A percentile compares a stretch with the other conserved stretches of the same genome.
These are phyloP conservation scores for Diaphora mendica DNA, from an alignment of 2,888 invertebrate species.

Conservation along the genomic window DNA sequence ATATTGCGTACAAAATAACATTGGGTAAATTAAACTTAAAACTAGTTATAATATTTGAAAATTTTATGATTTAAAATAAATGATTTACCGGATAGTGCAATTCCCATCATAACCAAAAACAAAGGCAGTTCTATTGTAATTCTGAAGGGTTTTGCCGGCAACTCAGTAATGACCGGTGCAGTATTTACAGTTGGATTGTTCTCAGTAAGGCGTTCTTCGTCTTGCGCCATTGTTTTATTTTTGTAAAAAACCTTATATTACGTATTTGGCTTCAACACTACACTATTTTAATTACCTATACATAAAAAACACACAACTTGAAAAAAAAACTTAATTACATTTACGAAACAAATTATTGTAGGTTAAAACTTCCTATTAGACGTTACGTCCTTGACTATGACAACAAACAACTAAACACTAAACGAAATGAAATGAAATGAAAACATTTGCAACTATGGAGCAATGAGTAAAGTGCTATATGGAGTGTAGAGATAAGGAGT, in stretches of 20 bases:
- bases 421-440: background rate
- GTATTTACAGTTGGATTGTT: slow-evolving; percentile 59
- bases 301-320: background rate
- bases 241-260: slow-evolving; percentile 7
- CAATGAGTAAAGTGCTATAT: too few species aligned
- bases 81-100: slow-evolving; percentile 72
- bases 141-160: slow-evolving; percentile 62
- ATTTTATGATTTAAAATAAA: background rate
- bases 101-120: slow-evolving; percentile 72
- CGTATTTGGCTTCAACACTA: background rate
- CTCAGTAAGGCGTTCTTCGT: slow-evolving; percentile 64
- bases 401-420: background rate
- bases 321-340: background rate
- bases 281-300: background rate
- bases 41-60: background rate
- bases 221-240: slow-evolving; percentile 64
- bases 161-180: slow-evolving; percentile 52
- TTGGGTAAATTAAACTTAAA: background rate
- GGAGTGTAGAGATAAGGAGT: too few species aligned
- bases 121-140: slow-evolving; percentile 78
- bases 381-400: background rate
- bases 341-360: background rate
- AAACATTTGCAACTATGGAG: too few species aligned
- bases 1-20: background rate
- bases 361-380: background rate